These are phyloP conservation scores for Coecobrya sp. DNA, from an alignment of 2,888 invertebrate species.

Conservation along the genomic window DNA sequence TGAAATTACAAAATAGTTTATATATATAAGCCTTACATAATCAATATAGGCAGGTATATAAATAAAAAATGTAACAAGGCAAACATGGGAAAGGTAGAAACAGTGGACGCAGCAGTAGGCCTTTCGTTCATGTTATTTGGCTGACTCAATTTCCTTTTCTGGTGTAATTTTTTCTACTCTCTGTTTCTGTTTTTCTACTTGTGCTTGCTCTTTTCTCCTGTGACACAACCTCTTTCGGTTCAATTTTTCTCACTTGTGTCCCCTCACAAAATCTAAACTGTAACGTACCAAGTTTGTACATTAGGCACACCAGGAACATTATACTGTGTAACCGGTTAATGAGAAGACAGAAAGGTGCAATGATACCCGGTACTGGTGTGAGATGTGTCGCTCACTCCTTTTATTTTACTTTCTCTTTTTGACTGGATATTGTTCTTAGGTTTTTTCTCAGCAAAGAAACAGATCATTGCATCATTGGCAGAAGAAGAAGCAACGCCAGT, in stretches of 20 bases:
- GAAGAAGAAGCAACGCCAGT: not conserved
- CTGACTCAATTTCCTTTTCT: not conserved
- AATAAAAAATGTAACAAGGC: not conserved
- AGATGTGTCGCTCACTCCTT: not conserved
- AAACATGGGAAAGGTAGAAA: not conserved
- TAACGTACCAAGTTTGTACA: conserved; percentile 27
- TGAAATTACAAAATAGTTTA: not conserved
- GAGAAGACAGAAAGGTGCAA: not conserved
- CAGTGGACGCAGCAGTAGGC: not conserved
- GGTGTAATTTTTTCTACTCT: not conserved
- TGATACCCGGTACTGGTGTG: not conserved
- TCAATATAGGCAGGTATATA: not conserved
- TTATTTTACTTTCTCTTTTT: not conserved
- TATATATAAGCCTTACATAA: not conserved
- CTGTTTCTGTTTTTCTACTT: not conserved
- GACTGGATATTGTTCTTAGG: not conserved
- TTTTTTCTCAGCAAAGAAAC: too few relatives aligned
- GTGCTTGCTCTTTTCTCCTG: conserved; percentile 2
- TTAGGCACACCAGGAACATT: not conserved
- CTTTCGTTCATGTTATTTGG: not conserved
- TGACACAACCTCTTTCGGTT: not conserved
- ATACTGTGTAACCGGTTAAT: not conserved
- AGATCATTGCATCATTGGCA: not conserved
- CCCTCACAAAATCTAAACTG: not conserved
- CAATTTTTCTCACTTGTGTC: conserved; percentile 28